Base-by-base conservation (phyloP, 2,113 vertebrate genomes). In the Datnioides undecimradiatus region DNA sequence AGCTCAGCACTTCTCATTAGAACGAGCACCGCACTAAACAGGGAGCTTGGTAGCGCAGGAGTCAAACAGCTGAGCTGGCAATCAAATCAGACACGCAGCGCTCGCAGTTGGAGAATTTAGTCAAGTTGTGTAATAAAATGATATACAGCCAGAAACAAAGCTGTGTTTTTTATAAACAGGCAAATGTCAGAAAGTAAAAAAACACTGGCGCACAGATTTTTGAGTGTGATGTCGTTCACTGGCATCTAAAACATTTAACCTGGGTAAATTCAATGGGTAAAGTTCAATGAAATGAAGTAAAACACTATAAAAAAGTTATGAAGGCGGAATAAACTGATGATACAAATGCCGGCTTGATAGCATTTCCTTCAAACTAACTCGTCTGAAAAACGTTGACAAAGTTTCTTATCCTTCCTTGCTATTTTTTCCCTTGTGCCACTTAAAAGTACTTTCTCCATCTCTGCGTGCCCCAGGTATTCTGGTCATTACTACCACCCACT, bases 401-500 rank as follows among this genome's bases (percentile, higher is more conserved):
- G 33, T 69, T 78, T 79, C 0, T 31, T 1, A 8, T 46, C 38
- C 33, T 33, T 33, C 17, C 14, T 62, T 49, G 2, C 16, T 21
- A 36, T 52, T 64, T 72, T 27, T 38, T 33, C 41, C 23, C 23
- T 54, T 71, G 13, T 63, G 48, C 38, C 9, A 72, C 40, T 69
- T 62, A 8, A 73, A 77, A 64, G 46, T 41, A 12, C 29, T 73
- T 80, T 54, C 49, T 82, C 59, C 63, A 27, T 59, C 78, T 82
- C 72, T 66, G 59, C 2, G 16, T 67, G 54, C 59, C 43, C 33
- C 76, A 81, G 73, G 87, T 91, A 88, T 78, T 86, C 63, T 77
- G 73, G 62, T 82, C 80, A 68, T 86, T 60, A 75, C 80, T 73
- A 76, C 82, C 58, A 68, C 87, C 68, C 77, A 85, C 85, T 80